Conservation (phyloP, 92 coral and sea anemone species). For the Siderastrea radians region DNA sequence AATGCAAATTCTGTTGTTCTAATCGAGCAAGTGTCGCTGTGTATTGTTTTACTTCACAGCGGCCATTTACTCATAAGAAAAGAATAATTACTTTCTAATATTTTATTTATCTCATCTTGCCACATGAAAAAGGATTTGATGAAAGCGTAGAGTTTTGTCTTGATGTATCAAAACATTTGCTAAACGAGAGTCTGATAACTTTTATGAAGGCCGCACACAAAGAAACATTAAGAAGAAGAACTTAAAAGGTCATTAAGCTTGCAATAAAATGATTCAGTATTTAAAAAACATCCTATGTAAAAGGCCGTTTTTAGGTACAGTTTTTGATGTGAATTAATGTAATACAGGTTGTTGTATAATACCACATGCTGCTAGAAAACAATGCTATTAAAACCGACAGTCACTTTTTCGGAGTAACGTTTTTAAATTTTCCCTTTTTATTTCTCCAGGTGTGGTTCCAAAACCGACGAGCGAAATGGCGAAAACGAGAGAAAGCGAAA, state of each 20-base stretch:
- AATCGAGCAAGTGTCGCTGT: conserved; percentile 11
- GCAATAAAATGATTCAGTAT: not conserved
- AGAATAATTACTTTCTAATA: conserved; percentile 25
- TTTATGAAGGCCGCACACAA: not conserved
- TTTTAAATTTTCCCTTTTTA: not conserved
- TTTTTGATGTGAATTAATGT: not conserved
- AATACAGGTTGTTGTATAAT: conserved; percentile 13
- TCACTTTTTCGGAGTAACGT: conserved; percentile 16
- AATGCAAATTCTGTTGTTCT: conserved; percentile 45
- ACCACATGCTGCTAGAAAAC: conserved; percentile 18
- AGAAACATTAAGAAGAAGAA: not conserved
- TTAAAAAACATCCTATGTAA: not conserved
- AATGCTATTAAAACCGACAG: not conserved
- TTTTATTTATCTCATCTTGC: conserved; percentile 11
- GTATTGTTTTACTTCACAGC: conserved; percentile 15
- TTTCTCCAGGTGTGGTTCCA: conserved; percentile 96
- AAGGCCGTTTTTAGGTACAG: not conserved
- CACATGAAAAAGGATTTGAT: conserved; percentile 3
- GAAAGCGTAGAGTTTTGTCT: conserved; percentile 3
- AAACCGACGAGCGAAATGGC: conserved; percentile 98
- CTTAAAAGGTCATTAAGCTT: not conserved
- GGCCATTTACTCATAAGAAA: conserved; percentile 19
- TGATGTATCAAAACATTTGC: conserved; percentile 3
- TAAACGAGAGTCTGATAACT: conserved; percentile 11
- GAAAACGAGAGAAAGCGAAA: conserved; percentile 91